Evolutionary conservation across 2,797 vertebrate genomes (phyloP).

Genomic region (Acanthiza pusilla): DNA sequence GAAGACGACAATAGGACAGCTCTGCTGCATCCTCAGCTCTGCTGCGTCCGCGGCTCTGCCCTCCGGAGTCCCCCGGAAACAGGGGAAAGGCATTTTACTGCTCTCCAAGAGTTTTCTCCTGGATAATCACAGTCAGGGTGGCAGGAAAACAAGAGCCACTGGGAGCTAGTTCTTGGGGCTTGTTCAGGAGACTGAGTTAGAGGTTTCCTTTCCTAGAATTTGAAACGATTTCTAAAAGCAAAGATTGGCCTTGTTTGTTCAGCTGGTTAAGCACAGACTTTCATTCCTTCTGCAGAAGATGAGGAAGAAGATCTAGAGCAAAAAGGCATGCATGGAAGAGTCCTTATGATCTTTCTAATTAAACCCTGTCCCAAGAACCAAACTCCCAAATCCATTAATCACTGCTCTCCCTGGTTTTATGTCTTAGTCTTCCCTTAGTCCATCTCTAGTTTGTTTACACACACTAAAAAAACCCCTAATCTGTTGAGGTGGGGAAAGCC

Average conservation of each 20-base stretch:
- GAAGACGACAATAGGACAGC: background rate
- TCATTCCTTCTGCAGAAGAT: background rate
- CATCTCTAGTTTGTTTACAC: background rate
- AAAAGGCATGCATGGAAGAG: background rate
- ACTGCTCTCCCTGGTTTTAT: background rate
- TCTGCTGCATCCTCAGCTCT: background rate
- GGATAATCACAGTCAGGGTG: background rate
- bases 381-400: background rate
- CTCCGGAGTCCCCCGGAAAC: accelerated
- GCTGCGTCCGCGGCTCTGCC: background rate
- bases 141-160: background rate
- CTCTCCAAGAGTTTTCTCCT: background rate
- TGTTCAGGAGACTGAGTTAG: background rate
- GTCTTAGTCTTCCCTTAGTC: background rate
- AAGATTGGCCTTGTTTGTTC: background rate
- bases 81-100: background rate
- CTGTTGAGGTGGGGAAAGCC: background rate
- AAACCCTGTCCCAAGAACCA: background rate
- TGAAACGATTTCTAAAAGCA: background rate
- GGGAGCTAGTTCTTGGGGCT: background rate
- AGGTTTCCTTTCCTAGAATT: background rate
- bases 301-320: background rate
- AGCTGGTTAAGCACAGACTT: background rate
- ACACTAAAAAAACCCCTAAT: background rate
- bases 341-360: background rate